A percentile compares a stretch with the other conserved stretches of the same genome.
phyloP scores from a whole-genome alignment of 2,888 invertebrate genomes.

The Caradrina clavipalpis region DNA sequence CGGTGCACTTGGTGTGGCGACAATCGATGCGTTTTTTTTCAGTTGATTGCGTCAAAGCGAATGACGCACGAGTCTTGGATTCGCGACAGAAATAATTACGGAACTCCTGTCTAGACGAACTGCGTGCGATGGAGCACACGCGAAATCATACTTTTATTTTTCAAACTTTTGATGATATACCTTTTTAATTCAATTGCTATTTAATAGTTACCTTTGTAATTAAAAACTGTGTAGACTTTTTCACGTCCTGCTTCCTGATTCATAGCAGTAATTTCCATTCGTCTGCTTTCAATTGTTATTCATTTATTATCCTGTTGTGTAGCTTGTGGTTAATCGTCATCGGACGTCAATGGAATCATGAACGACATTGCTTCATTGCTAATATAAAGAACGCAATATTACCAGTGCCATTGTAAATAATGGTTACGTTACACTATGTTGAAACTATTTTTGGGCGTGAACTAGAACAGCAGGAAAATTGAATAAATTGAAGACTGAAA shows the following conservation, averaged over 20 bases:
- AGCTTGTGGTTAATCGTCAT: constrained; percentile 39
- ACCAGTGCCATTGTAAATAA: constrained; percentile 1
- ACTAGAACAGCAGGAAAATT: constrained; percentile 3
- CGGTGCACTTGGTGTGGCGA: constrained; percentile 52
- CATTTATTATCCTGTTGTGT: constrained; percentile 43
- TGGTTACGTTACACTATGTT: background rate
- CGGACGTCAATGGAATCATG: constrained; percentile 19
- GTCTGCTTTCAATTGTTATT: constrained; percentile 19
- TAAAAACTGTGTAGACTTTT: background rate
- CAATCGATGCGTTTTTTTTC: constrained; percentile 74
- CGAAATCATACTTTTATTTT: constrained; percentile 45
- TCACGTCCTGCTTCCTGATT: constrained; percentile 15
- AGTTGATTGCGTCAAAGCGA: constrained; percentile 77
- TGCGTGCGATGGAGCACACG: constrained; percentile 42
- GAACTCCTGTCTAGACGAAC: constrained; percentile 75
- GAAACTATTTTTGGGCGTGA: background rate
- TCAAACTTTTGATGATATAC: constrained; percentile 9
- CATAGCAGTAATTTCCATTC: constrained; percentile 40
- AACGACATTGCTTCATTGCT: background rate
- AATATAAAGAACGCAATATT: constrained; percentile 3
- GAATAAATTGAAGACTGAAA: constrained; percentile 3
- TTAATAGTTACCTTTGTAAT: background rate
- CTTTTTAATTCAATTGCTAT: constrained; percentile 9
- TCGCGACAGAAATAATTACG: constrained; percentile 79
- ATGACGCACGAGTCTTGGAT: constrained; percentile 77